These are phyloP conservation scores for Corbicula japonica DNA, from an alignment of 2,888 invertebrate genomes.

Conservation along the genomic window DNA sequence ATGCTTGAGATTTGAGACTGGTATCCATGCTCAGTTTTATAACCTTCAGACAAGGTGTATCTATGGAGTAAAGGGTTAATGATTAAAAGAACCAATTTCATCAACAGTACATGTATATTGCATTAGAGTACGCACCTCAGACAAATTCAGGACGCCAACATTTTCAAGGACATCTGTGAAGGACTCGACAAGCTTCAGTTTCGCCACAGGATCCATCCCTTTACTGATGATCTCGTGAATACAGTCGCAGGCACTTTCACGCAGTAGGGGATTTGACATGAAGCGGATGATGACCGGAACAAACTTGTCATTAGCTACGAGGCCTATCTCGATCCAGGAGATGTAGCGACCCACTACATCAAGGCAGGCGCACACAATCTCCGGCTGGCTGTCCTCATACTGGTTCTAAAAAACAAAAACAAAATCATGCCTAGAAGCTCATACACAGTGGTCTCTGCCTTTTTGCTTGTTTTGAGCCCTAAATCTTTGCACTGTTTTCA, in stretches of 20 bases:
- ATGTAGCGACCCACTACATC: slow-evolving; percentile 88
- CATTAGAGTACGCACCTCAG: slow-evolving; percentile 80
- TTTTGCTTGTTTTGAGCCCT: no score
- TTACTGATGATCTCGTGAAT: slow-evolving; percentile 88
- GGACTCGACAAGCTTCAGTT: slow-evolving; percentile 88
- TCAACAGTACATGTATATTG: not conserved
- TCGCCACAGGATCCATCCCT: slow-evolving; percentile 89
- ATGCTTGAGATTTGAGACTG: no score
- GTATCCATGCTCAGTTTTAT: no score
- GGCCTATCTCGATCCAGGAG: slow-evolving; percentile 89
- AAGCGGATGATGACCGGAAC: slow-evolving; percentile 87
- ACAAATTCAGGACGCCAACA: slow-evolving; percentile 85
- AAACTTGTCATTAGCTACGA: slow-evolving; percentile 89
- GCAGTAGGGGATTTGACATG: slow-evolving; percentile 82
- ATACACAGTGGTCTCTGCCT: not conserved
- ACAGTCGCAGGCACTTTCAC: slow-evolving; percentile 88
- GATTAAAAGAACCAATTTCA: no score
- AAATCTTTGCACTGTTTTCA: no score
- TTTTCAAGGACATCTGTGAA: slow-evolving; percentile 86
- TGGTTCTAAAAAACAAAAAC: slow-evolving; percentile 77
- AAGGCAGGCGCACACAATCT: slow-evolving; percentile 86
- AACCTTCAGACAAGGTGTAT: no score
- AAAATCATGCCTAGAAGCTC: not conserved
- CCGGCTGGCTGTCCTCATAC: slow-evolving; percentile 85
- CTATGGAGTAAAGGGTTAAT: no score